Evolutionary conservation across 2,888 invertebrate species (phyloP), one percentile per base, ranked within the genome.

Genomic region (Drosophila aldrichi): DNA sequence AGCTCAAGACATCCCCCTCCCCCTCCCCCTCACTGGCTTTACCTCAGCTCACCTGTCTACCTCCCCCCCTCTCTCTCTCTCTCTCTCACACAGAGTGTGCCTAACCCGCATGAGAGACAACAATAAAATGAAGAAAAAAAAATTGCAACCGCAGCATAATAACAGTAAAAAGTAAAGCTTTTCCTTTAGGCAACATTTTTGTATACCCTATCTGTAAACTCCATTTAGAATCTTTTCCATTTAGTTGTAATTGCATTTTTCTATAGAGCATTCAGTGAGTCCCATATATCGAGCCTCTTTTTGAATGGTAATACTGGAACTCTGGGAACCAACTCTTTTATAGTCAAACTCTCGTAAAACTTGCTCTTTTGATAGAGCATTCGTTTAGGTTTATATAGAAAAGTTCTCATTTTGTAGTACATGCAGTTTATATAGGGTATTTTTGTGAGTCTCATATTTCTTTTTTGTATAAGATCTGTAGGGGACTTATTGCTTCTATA

Each of bases 121-220:
- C 49, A 46, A 32, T 41, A 52, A 44, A 61, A 48, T 18, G 22
- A 16, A 29, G 36, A 41, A 41, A 44, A 40, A 41, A 44, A 68
- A 61, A 62, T 34, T 41, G 55, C 63, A 63, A 41, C 57, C 56
- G 16, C 63, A 52, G 22, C 52, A 8, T 70, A 57, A 48, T 40
- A 48, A 58, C 48, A 29, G 57, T 36, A n/a, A 46, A 46, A 29
- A 9, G 1, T 22, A 7, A 16, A 29, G 9, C 10, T 16, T 51
- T 56, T 70, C 7, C 38, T 9, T 18, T 5, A 20, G 12, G 12
- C 16, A 6, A 36, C 25, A 8, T 25, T 32, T 6, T 16, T 6
- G 20, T 18, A 46, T 46, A 36, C 34, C 6, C 51, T 40, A 25
- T 43, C 40, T 20, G 7, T 18, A 3, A 10, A 32, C 6, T 20